phyloP scores from a whole-genome alignment of 2,797 vertebrate species.

The Avahi laniger region DNA sequence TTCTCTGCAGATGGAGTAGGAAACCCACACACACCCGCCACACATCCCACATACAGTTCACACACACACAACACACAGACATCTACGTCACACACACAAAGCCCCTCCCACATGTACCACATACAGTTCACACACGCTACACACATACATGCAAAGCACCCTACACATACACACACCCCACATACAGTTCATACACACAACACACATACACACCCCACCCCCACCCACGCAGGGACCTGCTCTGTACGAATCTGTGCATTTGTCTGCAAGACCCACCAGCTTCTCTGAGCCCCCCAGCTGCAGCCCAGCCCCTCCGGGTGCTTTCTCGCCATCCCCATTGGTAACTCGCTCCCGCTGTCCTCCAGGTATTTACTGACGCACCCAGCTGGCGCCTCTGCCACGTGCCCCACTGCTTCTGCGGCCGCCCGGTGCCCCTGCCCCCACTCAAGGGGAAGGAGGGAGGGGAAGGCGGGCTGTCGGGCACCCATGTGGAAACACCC shows the following conservation, averaged over 20 bases:
- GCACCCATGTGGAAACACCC: background rate
- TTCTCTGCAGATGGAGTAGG: background rate
- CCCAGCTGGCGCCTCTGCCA: background rate
- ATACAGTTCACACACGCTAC: background rate
- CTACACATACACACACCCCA: background rate
- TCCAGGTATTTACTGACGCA: background rate
- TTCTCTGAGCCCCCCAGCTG: background rate
- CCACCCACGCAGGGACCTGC: background rate
- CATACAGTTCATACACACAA: background rate
- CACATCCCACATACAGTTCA: background rate
- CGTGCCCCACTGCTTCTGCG: background rate
- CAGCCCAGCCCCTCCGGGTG: background rate
- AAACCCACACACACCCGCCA: background rate
- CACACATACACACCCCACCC: background rate
- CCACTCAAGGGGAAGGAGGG: background rate
- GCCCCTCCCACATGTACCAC: background rate
- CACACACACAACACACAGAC: background rate
- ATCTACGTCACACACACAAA: background rate
- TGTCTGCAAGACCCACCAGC: background rate
- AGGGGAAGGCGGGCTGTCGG: rapidly evolving
- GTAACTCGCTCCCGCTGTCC: background rate
- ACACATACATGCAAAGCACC: background rate
- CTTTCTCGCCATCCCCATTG: background rate
- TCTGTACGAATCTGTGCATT: background rate
- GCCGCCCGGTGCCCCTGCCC: background rate